phyloP scores from a whole-genome alignment of 2,113 vertebrate species.

The Chionomys nivalis region DNA sequence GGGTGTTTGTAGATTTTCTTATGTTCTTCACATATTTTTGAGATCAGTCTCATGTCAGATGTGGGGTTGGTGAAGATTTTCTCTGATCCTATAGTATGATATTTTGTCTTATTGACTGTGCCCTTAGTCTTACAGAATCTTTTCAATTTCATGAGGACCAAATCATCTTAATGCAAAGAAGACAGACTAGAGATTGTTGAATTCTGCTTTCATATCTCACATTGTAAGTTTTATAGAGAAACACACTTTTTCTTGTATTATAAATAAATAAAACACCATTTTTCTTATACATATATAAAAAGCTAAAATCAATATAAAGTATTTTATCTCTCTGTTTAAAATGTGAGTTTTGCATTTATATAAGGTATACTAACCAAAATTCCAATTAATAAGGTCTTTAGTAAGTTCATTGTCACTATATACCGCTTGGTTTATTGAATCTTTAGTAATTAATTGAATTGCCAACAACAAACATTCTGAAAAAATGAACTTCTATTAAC shows the following conservation, averaged over 20 bases:
- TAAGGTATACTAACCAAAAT: constrained; percentile 28
- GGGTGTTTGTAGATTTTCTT: neutral
- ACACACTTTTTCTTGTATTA: neutral
- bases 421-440: constrained; percentile 48
- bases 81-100: neutral
- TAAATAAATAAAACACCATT: neutral
- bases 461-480: constrained; percentile 49
- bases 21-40: neutral
- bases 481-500: constrained; percentile 60
- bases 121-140: neutral
- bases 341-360: neutral
- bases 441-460: constrained; percentile 68
- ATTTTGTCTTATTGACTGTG: neutral
- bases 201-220: neutral
- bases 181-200: neutral
- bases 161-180: neutral
- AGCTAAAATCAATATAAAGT: neutral
- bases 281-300: neutral
- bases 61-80: neutral
- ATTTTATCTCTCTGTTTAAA: neutral
- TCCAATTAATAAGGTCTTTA: constrained; percentile 9
- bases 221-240: neutral
- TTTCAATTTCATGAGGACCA: neutral
- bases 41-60: neutral
- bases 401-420: constrained; percentile 41